These are phyloP conservation scores for Oryzias curvinotus DNA, from an alignment of 2,113 vertebrate species.

Conservation along the genomic window DNA sequence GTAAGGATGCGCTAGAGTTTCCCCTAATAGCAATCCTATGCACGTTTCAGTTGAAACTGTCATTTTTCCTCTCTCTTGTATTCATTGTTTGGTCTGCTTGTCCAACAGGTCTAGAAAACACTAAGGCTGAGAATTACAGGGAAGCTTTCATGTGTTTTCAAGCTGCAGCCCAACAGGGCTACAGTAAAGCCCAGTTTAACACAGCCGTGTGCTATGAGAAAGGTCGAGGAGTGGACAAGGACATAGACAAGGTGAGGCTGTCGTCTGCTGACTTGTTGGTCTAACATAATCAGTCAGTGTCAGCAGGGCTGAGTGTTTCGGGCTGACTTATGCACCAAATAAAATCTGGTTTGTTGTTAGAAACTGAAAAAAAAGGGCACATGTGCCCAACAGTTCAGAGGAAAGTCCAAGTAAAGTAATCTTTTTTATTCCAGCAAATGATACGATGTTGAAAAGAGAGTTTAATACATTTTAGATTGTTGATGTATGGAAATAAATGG, in stretches of 20 bases:
- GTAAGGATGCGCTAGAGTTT: constrained; percentile 67
- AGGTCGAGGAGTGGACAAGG: constrained; percentile 82
- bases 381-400: no score
- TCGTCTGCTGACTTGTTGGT: neutral
- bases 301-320: no score
- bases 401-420: no score
- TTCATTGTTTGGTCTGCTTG: constrained; percentile 5
- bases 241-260: constrained; percentile 79
- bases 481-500: no score
- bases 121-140: constrained; percentile 62
- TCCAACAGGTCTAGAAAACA: constrained; percentile 83
- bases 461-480: no score
- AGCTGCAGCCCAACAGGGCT: constrained; percentile 85
- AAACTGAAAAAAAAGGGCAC: no score
- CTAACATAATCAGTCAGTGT: no score
- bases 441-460: no score
- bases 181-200: constrained; percentile 94
- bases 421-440: no score
- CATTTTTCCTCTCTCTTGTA: neutral
- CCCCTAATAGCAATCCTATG: neutral
- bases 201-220: constrained; percentile 88
- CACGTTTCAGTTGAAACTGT: neutral
- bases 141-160: constrained; percentile 86
- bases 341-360: no score
- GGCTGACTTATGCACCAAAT: no score